Conservation (phyloP, 1,140 invertebrate genomes). For the Zophobas morio region DNA sequence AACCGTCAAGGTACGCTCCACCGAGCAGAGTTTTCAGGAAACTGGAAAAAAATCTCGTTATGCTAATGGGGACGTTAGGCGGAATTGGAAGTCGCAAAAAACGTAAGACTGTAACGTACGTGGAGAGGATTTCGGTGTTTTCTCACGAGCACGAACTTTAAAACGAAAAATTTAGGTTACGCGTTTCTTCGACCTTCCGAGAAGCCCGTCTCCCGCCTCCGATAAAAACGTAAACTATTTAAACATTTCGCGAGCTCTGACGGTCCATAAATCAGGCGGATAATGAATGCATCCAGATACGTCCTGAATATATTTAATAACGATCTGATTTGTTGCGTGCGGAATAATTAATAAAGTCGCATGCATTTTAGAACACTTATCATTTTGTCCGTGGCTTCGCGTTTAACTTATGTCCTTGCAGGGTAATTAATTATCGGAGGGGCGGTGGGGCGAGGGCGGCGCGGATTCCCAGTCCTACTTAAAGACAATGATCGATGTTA, state of each 20-base stretch:
- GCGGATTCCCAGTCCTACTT: conserved; percentile 28
- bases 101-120: neutral
- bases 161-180: too few relatives aligned
- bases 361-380: conserved; percentile 26
- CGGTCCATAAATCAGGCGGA: conserved; percentile 27
- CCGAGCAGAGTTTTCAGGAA: conserved; percentile 15
- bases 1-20: conserved; percentile 20
- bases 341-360: conserved; percentile 47
- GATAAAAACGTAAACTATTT: conserved; percentile 33
- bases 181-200: neutral
- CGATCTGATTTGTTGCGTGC: conserved; percentile 46
- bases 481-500: conserved; percentile 39
- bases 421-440: conserved; percentile 27
- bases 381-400: conserved; percentile 18
- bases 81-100: neutral
- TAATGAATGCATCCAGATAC: conserved; percentile 33
- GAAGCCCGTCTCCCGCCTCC: neutral
- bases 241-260: conserved; percentile 9
- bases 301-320: conserved; percentile 39
- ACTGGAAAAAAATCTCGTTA: conserved; percentile 17
- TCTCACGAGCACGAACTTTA: too few relatives aligned
- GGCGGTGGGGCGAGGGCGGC: neutral
- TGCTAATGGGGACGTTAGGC: too few relatives aligned
- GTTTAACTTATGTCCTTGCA: conserved; percentile 37
- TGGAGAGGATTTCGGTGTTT: too few relatives aligned